These are phyloP conservation scores for Epinephelus coioides DNA, from an alignment of 2,797 vertebrate genomes.

Conservation along the genomic window DNA sequence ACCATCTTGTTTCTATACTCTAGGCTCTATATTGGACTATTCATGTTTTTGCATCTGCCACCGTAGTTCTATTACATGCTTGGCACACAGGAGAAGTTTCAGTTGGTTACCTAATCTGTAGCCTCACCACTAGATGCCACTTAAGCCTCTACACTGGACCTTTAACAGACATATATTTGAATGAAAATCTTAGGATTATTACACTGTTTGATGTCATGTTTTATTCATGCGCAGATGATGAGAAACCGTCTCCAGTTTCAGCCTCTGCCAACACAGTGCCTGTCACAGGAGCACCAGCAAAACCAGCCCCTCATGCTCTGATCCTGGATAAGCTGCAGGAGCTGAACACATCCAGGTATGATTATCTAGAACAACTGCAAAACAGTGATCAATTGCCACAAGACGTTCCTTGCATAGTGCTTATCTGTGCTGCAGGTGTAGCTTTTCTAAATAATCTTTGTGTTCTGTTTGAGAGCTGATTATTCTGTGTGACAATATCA, in stretches of 20 bases:
- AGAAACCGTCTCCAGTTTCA: conserved; percentile 72
- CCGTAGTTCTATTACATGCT: no score
- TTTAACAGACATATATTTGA: no score
- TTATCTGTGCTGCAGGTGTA: neutral
- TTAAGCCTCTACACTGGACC: no score
- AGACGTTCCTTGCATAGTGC: neutral
- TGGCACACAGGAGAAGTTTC: no score
- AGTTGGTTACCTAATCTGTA: no score
- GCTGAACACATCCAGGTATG: conserved; percentile 81
- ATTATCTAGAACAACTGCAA: neutral
- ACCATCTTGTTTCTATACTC: no score
- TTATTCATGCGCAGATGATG: conserved; percentile 81
- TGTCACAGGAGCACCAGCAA: conserved; percentile 55
- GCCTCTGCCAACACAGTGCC: conserved; percentile 53
- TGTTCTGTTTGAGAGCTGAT: neutral
- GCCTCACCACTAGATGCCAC: no score
- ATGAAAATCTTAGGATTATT: no score
- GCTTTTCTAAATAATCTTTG: neutral
- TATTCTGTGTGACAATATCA: neutral
- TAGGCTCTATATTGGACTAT: no score
- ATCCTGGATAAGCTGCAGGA: conserved; percentile 86
- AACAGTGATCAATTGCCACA: neutral
- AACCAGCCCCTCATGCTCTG: conserved; percentile 66
- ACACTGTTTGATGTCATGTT: conserved; percentile 6
- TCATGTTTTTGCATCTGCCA: no score